These are phyloP conservation scores for Thymelicus lineola DNA, from an alignment of 2,888 invertebrate species.

Conservation along the genomic window DNA sequence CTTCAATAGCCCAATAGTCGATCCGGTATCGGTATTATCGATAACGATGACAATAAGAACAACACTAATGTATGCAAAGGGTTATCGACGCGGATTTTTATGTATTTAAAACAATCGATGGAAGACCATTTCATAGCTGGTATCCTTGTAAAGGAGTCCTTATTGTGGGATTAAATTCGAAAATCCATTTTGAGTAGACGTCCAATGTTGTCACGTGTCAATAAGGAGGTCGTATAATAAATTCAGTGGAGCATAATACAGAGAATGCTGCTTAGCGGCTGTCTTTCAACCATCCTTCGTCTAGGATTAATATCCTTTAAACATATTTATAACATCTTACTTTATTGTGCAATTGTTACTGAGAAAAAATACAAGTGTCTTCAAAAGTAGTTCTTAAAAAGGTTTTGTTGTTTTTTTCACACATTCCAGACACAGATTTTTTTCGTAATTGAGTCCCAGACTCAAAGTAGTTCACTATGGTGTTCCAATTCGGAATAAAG, in stretches of 20 bases:
- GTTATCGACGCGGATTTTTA: constrained; percentile 77
- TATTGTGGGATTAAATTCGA: constrained; percentile 72
- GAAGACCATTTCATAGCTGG: constrained; percentile 49
- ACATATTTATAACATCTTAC: neutral
- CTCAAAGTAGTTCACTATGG: too few relatives aligned
- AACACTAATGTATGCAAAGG: constrained; percentile 64
- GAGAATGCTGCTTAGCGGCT: constrained; percentile 16
- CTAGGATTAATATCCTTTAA: neutral
- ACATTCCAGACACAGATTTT: too few relatives aligned
- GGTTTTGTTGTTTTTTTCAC: too few relatives aligned
- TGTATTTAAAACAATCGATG: constrained; percentile 67
- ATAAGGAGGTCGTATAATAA: constrained; percentile 42
- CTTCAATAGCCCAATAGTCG: constrained; percentile 39
- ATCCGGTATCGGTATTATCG: constrained; percentile 56
- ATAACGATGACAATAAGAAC: constrained; percentile 62
- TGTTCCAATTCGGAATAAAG: too few relatives aligned
- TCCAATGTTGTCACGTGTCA: constrained; percentile 45
- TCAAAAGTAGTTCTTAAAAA: too few relatives aligned
- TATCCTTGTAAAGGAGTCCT: constrained; percentile 61
- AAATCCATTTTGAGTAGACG: constrained; percentile 41
- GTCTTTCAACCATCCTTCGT: constrained; percentile 1
- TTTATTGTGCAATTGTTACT: neutral
- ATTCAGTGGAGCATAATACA: constrained; percentile 35
- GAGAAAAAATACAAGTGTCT: too few relatives aligned
- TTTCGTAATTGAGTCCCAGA: too few relatives aligned